Evolutionary conservation across 2,797 vertebrate genomes (phyloP).

Genomic region (Brachymystax lenok): DNA sequence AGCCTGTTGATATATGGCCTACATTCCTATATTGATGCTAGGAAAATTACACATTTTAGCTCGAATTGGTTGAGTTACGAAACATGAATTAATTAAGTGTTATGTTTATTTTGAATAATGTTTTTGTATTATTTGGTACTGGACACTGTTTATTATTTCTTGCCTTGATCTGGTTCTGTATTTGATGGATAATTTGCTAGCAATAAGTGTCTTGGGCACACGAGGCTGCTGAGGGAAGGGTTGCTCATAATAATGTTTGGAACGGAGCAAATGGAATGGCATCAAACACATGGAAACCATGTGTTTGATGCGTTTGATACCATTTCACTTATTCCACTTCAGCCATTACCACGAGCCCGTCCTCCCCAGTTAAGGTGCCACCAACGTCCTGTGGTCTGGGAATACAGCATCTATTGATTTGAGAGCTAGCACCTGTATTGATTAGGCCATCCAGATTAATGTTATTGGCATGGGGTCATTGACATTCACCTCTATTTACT

Average conservation of each 20-base stretch:
- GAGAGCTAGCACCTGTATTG: neutral
- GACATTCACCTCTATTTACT: neutral
- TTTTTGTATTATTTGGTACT: neutral
- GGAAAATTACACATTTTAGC: neutral
- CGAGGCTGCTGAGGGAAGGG: too few relatives aligned
- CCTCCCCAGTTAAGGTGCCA: too few relatives aligned
- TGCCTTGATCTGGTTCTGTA: neutral
- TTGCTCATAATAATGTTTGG: too few relatives aligned
- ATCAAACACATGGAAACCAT: too few relatives aligned
- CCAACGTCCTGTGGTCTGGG: neutral
- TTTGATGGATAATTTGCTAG: conserved; percentile 3
- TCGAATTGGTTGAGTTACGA: neutral
- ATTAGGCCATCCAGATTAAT: neutral
- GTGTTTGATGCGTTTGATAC: too few relatives aligned
- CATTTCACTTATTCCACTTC: too few relatives aligned
- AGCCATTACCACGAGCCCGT: too few relatives aligned
- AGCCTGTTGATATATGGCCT: neutral
- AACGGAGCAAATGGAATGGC: too few relatives aligned
- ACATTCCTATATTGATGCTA: neutral
- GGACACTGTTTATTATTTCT: neutral
- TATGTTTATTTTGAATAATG: neutral
- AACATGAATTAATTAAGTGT: neutral
- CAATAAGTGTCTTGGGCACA: neutral
- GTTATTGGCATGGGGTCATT: neutral
- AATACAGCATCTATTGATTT: conserved; percentile 2